These are phyloP conservation scores for Linyphia triangularis DNA, from an alignment of 2,888 invertebrate species.

Conservation along the genomic window DNA sequence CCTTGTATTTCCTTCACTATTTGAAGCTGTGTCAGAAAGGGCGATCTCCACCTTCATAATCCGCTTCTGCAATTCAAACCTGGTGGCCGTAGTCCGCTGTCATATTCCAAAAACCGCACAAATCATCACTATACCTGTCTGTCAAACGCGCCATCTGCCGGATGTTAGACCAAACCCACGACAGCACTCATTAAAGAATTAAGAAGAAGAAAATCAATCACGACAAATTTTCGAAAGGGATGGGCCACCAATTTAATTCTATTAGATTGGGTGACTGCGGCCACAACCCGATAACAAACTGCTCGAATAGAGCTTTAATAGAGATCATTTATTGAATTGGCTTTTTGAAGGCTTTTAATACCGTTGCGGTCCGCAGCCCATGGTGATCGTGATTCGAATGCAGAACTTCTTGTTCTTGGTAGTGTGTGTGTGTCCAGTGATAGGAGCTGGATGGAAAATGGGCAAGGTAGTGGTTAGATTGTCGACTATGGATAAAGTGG, in stretches of 20 bases:
- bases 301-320: conserved; percentile 45
- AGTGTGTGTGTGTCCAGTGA: conserved; percentile 27
- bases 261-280: conserved; percentile 61
- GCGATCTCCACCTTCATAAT: no score
- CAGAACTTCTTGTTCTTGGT: neutral
- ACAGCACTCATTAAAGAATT: conserved; percentile 70
- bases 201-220: conserved; percentile 70
- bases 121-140: neutral
- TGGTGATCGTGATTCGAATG: conserved; percentile 55
- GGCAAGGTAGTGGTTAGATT: neutral
- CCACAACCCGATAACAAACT: conserved; percentile 46
- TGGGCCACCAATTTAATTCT: conserved; percentile 71
- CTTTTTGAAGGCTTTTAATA: conserved; percentile 35
- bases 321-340: conserved; percentile 62
- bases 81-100: neutral
- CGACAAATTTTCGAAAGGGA: conserved; percentile 47
- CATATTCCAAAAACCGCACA: neutral
- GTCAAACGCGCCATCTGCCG: conserved; percentile 68
- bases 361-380: conserved; percentile 69
- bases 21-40: no score
- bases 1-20: no score
- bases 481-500: neutral
- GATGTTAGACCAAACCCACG: conserved; percentile 54
- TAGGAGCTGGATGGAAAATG: neutral
- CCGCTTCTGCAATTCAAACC: neutral